Conservation (phyloP, 2,888 invertebrate species). For the Drosophila pseudotakahashii region DNA sequence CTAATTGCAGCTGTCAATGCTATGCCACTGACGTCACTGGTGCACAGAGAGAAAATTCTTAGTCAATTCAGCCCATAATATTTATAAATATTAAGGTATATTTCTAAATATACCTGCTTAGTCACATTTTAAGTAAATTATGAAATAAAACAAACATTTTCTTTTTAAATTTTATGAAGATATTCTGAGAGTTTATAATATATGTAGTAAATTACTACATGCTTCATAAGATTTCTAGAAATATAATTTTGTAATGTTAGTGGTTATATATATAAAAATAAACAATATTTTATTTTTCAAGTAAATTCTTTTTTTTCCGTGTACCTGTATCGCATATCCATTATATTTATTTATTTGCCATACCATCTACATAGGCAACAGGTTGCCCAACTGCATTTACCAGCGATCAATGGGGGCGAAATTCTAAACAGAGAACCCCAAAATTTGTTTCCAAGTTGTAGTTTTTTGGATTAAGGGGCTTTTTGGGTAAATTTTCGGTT, state of each 20-base stretch:
- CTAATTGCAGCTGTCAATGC: conserved; percentile 58
- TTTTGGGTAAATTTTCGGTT: conserved; percentile 15
- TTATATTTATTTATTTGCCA: conserved; percentile 4
- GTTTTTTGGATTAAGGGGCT: conserved; percentile 31
- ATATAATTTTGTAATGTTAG: too few species aligned
- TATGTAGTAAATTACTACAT: too few species aligned
- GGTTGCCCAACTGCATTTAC: conserved; percentile 62
- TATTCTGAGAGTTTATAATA: too few species aligned
- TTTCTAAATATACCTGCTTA: too few species aligned
- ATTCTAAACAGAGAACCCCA: conserved; percentile 35
- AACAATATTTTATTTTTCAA: too few species aligned
- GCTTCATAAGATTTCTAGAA: too few species aligned
- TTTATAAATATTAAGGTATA: too few species aligned
- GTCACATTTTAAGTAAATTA: too few species aligned
- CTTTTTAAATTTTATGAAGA: too few species aligned
- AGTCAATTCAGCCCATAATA: too few species aligned
- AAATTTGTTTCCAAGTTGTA: conserved; percentile 15
- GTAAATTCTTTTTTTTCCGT: conserved; percentile 1
- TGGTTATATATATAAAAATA: too few species aligned
- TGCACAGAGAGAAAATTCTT: not conserved
- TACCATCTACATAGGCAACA: conserved; percentile 39
- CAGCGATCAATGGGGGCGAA: conserved; percentile 31
- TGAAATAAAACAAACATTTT: too few species aligned
- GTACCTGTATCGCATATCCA: conserved; percentile 21
- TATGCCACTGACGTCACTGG: conserved; percentile 29